Conservation (phyloP, 2,888 invertebrate genomes). For the Microplitis deprimator region DNA sequence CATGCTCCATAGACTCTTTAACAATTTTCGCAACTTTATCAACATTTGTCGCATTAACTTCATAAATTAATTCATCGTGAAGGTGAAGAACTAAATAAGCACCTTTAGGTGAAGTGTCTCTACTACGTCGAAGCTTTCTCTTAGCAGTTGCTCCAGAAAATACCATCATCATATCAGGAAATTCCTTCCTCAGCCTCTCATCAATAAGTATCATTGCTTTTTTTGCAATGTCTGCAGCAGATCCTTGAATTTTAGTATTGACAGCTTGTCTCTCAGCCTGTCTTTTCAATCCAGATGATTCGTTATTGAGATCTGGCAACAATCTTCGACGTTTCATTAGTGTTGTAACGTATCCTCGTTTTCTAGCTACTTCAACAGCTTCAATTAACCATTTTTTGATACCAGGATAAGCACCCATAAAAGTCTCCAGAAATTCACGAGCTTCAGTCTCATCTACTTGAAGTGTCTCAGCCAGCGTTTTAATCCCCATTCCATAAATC, state of each 20-base stretch:
- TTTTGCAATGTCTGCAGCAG: slow-evolving; percentile 96
- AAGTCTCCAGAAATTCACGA: slow-evolving; percentile 82
- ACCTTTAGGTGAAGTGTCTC: slow-evolving; percentile 58
- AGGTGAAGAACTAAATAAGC: slow-evolving; percentile 88
- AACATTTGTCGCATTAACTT: slow-evolving; percentile 78
- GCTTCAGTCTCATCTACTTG: slow-evolving; percentile 87
- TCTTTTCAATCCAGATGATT: slow-evolving; percentile 76
- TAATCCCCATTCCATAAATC: slow-evolving; percentile 96
- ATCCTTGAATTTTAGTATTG: slow-evolving; percentile 96
- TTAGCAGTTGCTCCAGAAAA: slow-evolving; percentile 51
- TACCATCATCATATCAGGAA: slow-evolving; percentile 61
- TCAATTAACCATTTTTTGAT: slow-evolving; percentile 78
- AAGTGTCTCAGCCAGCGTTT: slow-evolving; percentile 84
- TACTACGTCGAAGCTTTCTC: slow-evolving; percentile 57
- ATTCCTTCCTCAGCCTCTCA: slow-evolving; percentile 72
- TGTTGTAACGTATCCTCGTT: slow-evolving; percentile 87
- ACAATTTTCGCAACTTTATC: slow-evolving; percentile 77
- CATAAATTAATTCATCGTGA: slow-evolving; percentile 97
- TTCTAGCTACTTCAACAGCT: slow-evolving; percentile 78
- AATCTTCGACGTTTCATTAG: slow-evolving; percentile 84
- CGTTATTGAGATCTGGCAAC: slow-evolving; percentile 82
- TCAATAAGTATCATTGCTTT: slow-evolving; percentile 89
- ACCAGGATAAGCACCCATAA: slow-evolving; percentile 83
- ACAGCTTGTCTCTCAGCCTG: slow-evolving; percentile 96
- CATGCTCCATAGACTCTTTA: slow-evolving; percentile 85